phyloP scores from a whole-genome alignment of 2,113 vertebrate genomes.

The Rhynchopsitta pachyrhyncha region DNA sequence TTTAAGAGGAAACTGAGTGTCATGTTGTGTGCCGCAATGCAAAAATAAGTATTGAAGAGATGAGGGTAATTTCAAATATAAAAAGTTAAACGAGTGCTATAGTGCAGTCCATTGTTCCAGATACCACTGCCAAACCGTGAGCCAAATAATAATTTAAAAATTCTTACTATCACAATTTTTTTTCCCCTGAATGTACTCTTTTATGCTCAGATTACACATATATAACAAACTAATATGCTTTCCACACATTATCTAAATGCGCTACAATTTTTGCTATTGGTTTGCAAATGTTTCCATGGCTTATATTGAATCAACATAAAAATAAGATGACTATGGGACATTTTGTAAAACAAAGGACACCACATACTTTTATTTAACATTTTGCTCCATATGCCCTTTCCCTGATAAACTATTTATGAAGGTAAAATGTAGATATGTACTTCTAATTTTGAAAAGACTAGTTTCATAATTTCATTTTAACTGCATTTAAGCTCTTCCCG shows the following conservation, averaged over 20 bases:
- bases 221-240: background rate
- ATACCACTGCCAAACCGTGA: background rate
- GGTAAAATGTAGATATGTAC: background rate
- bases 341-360: background rate
- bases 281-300: background rate
- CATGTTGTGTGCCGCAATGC: background rate
- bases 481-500: background rate
- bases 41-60: background rate
- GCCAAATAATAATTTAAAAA: background rate
- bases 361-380: background rate
- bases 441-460: background rate
- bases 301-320: background rate
- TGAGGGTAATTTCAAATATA: background rate
- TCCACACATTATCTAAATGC: background rate
- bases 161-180: background rate
- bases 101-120: background rate
- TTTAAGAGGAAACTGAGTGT: background rate
- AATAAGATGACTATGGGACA: background rate
- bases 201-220: background rate
- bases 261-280: background rate
- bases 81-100: background rate
- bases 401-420: background rate
- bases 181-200: background rate
- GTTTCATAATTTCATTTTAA: background rate
- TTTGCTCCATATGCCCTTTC: background rate